Conservation (phyloP, 2,113 vertebrate species). For the Ophiodon elongatus region DNA sequence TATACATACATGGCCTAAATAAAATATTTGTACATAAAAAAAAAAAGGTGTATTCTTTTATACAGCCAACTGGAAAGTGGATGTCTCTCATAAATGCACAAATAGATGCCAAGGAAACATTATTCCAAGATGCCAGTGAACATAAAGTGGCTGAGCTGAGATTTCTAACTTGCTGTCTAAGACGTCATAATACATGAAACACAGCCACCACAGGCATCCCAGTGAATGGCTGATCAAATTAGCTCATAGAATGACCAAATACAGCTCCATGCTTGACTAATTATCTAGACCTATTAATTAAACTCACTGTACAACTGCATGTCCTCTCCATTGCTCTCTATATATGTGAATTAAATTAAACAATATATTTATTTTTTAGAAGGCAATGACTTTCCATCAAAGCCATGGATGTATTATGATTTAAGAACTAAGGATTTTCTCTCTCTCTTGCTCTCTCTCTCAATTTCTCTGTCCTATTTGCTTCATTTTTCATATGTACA, state of each 20-base stretch:
- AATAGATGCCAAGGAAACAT: slow-evolving; percentile 1
- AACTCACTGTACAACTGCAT: not conserved
- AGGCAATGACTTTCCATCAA: slow-evolving; percentile 26
- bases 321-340: not conserved
- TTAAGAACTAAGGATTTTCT: slow-evolving; percentile 5
- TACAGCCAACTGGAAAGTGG: slow-evolving; percentile 18
- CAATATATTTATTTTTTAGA: slow-evolving; percentile 17
- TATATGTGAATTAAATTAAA: slow-evolving; percentile 8
- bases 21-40: not conserved
- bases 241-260: not conserved
- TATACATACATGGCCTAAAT: not conserved
- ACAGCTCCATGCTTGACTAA: not conserved
- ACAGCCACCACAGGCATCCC: slow-evolving; percentile 29
- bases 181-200: slow-evolving; percentile 18
- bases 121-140: slow-evolving; percentile 22
- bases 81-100: slow-evolving; percentile 8
- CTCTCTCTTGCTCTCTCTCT: not conserved
- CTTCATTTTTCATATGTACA: slow-evolving; percentile 36
- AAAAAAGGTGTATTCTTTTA: slow-evolving; percentile 1
- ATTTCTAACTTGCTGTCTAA: slow-evolving; percentile 11
- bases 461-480: slow-evolving; percentile 23
- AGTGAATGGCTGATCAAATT: slow-evolving; percentile 23
- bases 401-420: slow-evolving; percentile 2
- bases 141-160: slow-evolving; percentile 13
- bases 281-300: not conserved